These are phyloP conservation scores for Vanessa cardui DNA, from an alignment of 2,888 invertebrate species.

Conservation along the genomic window DNA sequence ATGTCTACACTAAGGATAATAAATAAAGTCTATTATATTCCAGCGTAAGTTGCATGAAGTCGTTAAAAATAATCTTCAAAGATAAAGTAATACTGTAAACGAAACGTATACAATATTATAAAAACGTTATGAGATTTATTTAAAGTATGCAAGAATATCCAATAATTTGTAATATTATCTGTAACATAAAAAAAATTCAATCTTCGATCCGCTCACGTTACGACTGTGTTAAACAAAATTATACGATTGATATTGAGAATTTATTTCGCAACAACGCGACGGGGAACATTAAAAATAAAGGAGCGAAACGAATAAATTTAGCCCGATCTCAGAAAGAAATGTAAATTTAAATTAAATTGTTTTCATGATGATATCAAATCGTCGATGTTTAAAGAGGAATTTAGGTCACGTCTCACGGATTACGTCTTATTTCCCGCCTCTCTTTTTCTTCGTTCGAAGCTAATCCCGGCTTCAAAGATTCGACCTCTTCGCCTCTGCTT, in stretches of 20 bases:
- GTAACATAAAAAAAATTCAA: too few species aligned
- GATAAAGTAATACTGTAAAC: too few species aligned
- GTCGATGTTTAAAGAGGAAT: constrained; percentile 77
- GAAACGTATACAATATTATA: too few species aligned
- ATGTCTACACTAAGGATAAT: too few species aligned
- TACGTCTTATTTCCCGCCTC: constrained; percentile 79
- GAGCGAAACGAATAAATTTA: constrained; percentile 42
- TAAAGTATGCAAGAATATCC: too few species aligned
- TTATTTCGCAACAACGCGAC: background rate
- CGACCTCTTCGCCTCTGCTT: constrained; percentile 55
- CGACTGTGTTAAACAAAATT: background rate
- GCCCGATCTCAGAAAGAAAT: constrained; percentile 61
- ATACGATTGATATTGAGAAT: constrained; percentile 6
- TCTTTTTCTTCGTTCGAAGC: constrained; percentile 81
- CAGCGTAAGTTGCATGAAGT: too few species aligned
- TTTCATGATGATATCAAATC: constrained; percentile 77
- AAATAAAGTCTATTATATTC: too few species aligned
- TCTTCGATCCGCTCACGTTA: background rate
- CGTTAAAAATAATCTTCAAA: too few species aligned
- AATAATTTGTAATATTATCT: too few species aligned
- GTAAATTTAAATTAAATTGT: constrained; percentile 74
- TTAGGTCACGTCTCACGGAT: constrained; percentile 80
- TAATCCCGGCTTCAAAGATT: constrained; percentile 78
- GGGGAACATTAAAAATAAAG: constrained; percentile 1
- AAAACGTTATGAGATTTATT: too few species aligned